Percentiles rank a stretch among this genome's conserved stretches.
Conservation (phyloP, 1,140 invertebrate species). For the Ceratoteleas bidentatus region DNA sequence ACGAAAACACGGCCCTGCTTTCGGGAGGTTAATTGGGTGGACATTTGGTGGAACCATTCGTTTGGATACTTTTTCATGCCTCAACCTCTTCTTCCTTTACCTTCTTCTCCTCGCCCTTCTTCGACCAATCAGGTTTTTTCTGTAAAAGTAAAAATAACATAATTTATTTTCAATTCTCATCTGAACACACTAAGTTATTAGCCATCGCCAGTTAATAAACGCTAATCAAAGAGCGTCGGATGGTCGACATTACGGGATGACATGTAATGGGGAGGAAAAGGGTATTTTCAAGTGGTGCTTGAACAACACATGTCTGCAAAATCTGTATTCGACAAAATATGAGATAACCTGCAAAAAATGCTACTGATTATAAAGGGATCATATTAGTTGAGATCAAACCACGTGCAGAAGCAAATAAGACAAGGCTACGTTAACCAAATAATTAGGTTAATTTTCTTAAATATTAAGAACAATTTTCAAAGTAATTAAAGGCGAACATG, state of each 20-base stretch:
- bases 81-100: conserved; percentile 93
- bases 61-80: conserved; percentile 84
- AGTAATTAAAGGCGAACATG: no score
- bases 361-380: not conserved
- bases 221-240: conserved; percentile 43
- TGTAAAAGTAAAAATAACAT: conserved; percentile 81
- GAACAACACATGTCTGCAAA: not conserved
- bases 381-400: not conserved
- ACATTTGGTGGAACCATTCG: conserved; percentile 57
- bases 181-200: conserved; percentile 18
- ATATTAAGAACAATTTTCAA: no score
- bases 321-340: conserved; percentile 11
- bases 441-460: not conserved
- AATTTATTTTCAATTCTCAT: conserved; percentile 5
- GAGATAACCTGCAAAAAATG: conserved; percentile 17
- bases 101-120: conserved; percentile 93
- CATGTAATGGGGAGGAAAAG: not conserved
- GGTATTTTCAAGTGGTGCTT: conserved; percentile 23
- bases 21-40: conserved; percentile 59
- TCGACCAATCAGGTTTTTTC: conserved; percentile 96
- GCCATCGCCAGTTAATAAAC: conserved; percentile 49
- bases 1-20: conserved; percentile 34
- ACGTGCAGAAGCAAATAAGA: conserved; percentile 9
- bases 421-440: not conserved
- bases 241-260: conserved; percentile 30